Conservation (phyloP, 2,888 invertebrate genomes). For the Acleris emargana region DNA sequence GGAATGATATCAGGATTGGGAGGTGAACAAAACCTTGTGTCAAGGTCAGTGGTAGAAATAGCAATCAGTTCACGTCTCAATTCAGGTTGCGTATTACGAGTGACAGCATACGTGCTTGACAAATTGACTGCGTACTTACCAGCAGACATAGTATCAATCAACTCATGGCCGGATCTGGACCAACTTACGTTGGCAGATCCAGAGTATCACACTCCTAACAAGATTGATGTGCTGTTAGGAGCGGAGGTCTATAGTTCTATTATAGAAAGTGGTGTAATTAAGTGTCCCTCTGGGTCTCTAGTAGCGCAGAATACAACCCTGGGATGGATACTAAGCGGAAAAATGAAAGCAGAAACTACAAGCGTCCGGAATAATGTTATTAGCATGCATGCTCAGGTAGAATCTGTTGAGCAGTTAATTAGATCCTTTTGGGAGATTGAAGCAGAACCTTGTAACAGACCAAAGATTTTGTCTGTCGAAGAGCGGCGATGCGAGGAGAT, state of each 20-base stretch:
- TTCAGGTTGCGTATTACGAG: constrained; percentile 5
- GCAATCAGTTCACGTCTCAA: constrained; percentile 18
- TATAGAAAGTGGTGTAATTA: constrained; percentile 9
- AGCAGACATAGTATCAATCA: background rate
- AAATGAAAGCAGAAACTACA: background rate
- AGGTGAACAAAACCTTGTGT: constrained; percentile 2
- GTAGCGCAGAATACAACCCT: constrained; percentile 27
- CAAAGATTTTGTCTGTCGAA: constrained; percentile 22
- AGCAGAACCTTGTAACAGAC: background rate
- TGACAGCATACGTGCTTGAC: constrained; percentile 36
- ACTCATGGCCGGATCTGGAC: constrained; percentile 23
- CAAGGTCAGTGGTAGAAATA: constrained; percentile 30
- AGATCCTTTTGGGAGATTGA: constrained; percentile 34
- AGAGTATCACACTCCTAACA: constrained; percentile 24
- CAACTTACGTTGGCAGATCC: constrained; percentile 34
- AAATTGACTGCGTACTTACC: constrained; percentile 34
- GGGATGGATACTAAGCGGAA: constrained; percentile 3
- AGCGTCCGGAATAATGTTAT: background rate
- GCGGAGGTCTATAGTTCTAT: constrained; percentile 33
- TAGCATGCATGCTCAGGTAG: constrained; percentile 1
- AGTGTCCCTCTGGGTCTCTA: constrained; percentile 2
- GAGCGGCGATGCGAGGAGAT: constrained; percentile 31
- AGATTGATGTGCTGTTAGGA: constrained; percentile 35
- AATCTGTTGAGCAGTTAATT: background rate
- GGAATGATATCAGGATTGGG: constrained; percentile 32